Conservation (phyloP, 1,140 invertebrate genomes). For the Eueides isabella region DNA sequence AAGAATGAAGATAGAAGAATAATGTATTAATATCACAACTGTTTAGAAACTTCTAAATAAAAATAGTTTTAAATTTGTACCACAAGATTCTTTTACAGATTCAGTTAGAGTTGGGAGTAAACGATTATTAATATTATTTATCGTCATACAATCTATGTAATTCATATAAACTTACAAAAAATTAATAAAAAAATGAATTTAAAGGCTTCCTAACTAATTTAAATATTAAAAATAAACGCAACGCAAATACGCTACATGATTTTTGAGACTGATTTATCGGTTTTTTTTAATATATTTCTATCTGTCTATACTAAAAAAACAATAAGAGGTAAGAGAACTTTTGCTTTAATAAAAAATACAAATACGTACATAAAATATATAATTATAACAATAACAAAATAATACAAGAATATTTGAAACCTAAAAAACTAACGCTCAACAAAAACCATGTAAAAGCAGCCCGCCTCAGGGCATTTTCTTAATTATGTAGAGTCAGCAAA, state of each 20-base stretch:
- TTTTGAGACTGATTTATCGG: no score
- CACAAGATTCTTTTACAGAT: not conserved
- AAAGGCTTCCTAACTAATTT: no score
- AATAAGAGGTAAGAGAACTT: no score
- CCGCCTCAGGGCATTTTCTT: constrained; percentile 42
- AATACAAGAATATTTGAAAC: constrained; percentile 12
- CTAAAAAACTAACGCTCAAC: constrained; percentile 22
- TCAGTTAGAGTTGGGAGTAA: not conserved
- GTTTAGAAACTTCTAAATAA: not conserved
- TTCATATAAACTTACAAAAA: no score
- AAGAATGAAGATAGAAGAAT: no score
- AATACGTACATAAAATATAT: not conserved
- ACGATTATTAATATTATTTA: not conserved
- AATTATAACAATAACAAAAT: constrained; percentile 11
- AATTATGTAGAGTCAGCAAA: constrained; percentile 46
- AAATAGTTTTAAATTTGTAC: not conserved
- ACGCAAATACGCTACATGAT: no score
- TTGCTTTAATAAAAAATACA: not conserved
- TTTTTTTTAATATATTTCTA: no score
- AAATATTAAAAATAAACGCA: no score
- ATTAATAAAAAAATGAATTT: no score
- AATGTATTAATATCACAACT: not conserved
- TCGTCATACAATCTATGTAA: no score
- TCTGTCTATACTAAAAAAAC: no score
- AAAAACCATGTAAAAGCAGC: constrained; percentile 37